A percentile compares a stretch with the other conserved stretches of the same genome.
These are phyloP conservation scores for Rhodinocichla rosea DNA, from an alignment of 2,113 vertebrate genomes.

Conservation along the genomic window DNA sequence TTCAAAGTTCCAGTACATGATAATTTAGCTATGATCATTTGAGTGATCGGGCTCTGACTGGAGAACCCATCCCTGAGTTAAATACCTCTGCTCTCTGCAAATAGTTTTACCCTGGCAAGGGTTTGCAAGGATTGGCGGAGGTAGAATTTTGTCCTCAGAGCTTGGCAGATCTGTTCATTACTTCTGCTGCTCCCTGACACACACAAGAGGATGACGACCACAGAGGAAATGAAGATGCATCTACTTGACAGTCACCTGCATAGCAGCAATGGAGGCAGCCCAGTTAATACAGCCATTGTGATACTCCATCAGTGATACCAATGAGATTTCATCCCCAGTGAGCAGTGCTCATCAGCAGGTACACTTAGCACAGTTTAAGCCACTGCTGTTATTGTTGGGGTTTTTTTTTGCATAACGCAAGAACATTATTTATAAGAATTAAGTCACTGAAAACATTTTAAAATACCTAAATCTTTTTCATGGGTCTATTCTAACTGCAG, in stretches of 20 bases:
- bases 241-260: background rate
- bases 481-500: background rate
- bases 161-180: background rate
- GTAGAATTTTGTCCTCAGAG: background rate
- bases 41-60: background rate
- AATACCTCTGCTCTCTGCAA: constrained; percentile 16
- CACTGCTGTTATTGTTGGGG: background rate
- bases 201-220: background rate
- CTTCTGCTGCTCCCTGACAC: background rate
- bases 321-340: background rate
- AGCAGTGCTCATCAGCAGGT: background rate
- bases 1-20: constrained; percentile 73
- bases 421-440: constrained; percentile 7
- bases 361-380: background rate
- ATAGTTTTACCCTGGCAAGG: background rate
- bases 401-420: background rate
- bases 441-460: constrained; percentile 16
- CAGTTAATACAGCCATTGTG: background rate
- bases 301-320: background rate
- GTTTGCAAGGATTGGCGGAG: background rate
- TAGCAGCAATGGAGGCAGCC: background rate
- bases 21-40: constrained; percentile 29
- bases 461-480: constrained; percentile 21
- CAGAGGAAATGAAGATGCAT: constrained; percentile 15
- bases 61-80: background rate